phyloP scores from a whole-genome alignment of 2,113 vertebrate species.

The Eidolon helvum region DNA sequence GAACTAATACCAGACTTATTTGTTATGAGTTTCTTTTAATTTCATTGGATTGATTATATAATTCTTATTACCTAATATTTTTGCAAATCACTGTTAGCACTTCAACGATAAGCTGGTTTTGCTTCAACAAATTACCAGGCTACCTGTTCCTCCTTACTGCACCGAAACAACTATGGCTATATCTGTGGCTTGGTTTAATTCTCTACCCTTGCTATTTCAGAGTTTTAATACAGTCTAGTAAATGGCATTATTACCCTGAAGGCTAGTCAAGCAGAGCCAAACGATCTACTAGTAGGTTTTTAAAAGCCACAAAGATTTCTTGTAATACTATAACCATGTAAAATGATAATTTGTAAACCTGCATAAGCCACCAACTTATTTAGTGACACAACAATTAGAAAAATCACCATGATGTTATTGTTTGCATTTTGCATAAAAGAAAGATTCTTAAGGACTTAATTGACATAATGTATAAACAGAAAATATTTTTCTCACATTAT shows the following conservation, averaged over 20 bases:
- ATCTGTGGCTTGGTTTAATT: background rate
- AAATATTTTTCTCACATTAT: background rate
- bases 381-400: conserved; percentile 45
- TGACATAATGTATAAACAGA: background rate
- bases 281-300: accelerated
- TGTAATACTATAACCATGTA: background rate
- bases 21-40: background rate
- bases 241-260: background rate
- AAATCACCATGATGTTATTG: conserved; percentile 45
- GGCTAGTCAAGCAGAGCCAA: background rate
- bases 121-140: background rate
- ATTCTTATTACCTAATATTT: background rate
- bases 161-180: background rate
- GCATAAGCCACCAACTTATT: conserved; percentile 12
- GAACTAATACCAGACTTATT: background rate
- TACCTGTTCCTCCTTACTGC: background rate
- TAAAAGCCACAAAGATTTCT: background rate
- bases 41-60: background rate
- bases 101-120: background rate
- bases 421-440: conserved; percentile 30
- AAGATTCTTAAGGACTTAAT: conserved; percentile 22
- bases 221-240: background rate
- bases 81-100: background rate
- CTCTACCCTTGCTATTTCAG: background rate
- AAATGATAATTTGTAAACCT: conserved; percentile 57